Evolutionary conservation across 2,113 vertebrate species (phyloP).

Genomic region (Phalacrocorax brasilianus): DNA sequence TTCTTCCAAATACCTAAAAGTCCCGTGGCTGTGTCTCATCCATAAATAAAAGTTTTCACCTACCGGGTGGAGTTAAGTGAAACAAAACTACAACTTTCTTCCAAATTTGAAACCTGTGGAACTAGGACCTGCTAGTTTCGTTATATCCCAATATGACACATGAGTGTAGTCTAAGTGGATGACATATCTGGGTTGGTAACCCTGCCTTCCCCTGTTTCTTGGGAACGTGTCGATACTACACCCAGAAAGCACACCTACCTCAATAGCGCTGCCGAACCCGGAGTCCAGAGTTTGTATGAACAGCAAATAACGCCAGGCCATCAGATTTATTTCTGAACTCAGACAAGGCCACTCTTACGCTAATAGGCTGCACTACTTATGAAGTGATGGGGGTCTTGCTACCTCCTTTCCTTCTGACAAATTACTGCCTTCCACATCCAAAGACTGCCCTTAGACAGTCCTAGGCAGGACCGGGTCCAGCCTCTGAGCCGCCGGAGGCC

Average conservation of each 20-base stretch:
- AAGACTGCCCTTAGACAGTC: rapidly evolving
- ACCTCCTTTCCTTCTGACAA: neutral
- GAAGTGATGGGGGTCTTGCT: rapidly evolving
- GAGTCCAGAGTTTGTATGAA: neutral
- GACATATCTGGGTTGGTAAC: neutral
- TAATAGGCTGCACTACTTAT: neutral
- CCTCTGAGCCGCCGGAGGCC: neutral
- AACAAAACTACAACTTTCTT: neutral
- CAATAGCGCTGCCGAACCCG: neutral
- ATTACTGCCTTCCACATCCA: neutral
- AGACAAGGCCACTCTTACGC: neutral
- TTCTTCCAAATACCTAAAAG: neutral
- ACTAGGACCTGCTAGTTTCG: neutral
- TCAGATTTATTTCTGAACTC: neutral
- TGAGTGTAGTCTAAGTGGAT: rapidly evolving
- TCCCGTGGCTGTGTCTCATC: neutral
- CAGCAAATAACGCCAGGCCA: neutral
- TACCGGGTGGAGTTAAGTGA: neutral
- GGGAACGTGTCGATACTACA: neutral
- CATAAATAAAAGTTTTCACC: neutral
- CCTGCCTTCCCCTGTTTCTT: neutral
- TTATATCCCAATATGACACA: neutral
- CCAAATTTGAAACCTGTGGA: neutral
- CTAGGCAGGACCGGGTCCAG: neutral
- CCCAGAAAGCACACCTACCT: neutral